Evolutionary conservation across 2,797 vertebrate species (phyloP).

Genomic region (Sciurus carolinensis): DNA sequence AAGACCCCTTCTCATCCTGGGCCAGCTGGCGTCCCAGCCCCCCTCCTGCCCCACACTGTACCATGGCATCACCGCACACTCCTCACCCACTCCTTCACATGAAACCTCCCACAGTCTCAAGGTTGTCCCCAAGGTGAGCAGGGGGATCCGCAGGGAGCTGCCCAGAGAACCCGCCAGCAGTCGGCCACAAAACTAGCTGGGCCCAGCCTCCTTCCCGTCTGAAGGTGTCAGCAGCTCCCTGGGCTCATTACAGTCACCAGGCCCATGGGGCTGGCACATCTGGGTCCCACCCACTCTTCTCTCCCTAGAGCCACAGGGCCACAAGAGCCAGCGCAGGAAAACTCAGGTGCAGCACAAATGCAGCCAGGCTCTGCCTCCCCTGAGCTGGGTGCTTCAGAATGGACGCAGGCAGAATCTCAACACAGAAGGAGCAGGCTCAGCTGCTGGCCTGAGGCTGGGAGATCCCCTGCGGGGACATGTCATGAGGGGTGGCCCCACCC

Average conservation of each 20-base stretch:
- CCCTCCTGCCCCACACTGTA: too few relatives aligned
- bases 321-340: background rate
- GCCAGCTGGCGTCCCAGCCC: too few relatives aligned
- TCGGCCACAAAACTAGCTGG: too few relatives aligned
- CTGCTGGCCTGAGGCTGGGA: too few relatives aligned
- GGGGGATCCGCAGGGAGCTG: background rate
- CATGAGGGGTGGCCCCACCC: too few relatives aligned
- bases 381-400: background rate
- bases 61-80: rapidly evolving
- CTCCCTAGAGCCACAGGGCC: too few relatives aligned
- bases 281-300: background rate
- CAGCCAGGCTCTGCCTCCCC: background rate
- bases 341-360: background rate
- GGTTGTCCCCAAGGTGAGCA: background rate
- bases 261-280: rapidly evolving
- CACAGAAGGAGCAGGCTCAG: background rate
- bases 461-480: too few relatives aligned
- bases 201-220: background rate
- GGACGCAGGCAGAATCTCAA: too few relatives aligned
- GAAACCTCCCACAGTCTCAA: background rate
- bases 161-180: too few relatives aligned
- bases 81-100: too few relatives aligned
- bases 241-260: background rate
- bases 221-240: background rate
- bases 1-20: too few relatives aligned